phyloP scores from a whole-genome alignment of 1,140 invertebrate genomes.

The Calosoma granatense region DNA sequence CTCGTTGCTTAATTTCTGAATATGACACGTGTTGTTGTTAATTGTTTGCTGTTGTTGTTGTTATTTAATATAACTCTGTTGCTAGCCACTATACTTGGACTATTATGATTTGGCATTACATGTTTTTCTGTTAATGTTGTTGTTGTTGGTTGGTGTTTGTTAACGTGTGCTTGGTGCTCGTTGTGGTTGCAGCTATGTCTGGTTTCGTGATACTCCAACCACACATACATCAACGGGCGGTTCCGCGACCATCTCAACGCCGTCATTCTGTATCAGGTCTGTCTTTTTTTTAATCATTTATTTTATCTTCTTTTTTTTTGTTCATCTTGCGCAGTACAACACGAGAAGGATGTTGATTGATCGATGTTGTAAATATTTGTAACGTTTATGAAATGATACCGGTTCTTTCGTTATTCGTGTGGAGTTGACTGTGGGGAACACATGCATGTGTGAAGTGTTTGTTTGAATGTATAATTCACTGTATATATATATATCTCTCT shows the following conservation, averaged over 20 bases:
- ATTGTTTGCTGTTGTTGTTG: background rate
- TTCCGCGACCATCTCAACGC: slow-evolving; percentile 20
- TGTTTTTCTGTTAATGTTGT: too few relatives aligned
- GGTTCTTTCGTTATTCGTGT: too few relatives aligned
- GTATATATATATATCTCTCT: too few relatives aligned
- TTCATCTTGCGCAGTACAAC: background rate
- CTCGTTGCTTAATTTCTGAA: background rate
- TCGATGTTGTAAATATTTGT: too few relatives aligned
- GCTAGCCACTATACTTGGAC: too few relatives aligned
- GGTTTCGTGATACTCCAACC: slow-evolving; percentile 3
- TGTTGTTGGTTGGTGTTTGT: background rate
- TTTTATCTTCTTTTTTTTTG: background rate
- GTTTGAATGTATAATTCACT: too few relatives aligned
- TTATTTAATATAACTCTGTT: too few relatives aligned
- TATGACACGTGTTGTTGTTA: background rate
- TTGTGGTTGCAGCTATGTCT: slow-evolving; percentile 3
- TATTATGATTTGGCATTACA: too few relatives aligned
- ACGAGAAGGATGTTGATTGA: background rate
- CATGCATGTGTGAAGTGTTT: too few relatives aligned
- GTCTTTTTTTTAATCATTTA: slow-evolving; percentile 8
- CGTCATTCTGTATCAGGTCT: slow-evolving; percentile 34
- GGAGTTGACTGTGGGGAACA: too few relatives aligned
- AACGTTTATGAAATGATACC: too few relatives aligned
- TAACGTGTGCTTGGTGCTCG: slow-evolving; percentile 1
- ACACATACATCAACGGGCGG: background rate